phyloP scores from a whole-genome alignment of 1,140 invertebrate genomes.

The Lysiphlebus fabarum region DNA sequence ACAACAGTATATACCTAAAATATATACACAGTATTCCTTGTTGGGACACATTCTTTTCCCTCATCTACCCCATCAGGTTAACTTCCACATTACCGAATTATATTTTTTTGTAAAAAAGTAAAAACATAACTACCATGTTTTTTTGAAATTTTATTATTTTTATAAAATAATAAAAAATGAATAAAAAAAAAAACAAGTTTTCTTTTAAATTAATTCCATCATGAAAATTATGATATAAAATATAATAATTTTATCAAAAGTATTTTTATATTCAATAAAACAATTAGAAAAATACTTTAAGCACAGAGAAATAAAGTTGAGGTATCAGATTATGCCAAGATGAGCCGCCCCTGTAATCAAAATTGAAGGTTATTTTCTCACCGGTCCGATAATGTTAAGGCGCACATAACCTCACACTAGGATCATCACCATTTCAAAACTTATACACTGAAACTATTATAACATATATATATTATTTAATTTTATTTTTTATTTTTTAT shows the following conservation, averaged over 20 bases:
- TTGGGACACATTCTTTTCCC: slow-evolving; percentile 32
- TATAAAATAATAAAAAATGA: too few relatives aligned
- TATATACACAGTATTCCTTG: background rate
- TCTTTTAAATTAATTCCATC: too few relatives aligned
- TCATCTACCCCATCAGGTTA: background rate
- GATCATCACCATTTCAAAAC: slow-evolving; percentile 42
- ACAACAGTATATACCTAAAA: slow-evolving; percentile 6
- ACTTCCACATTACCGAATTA: slow-evolving; percentile 36
- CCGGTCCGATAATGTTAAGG: slow-evolving; percentile 53
- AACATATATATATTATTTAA: slow-evolving; percentile 11
- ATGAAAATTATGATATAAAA: too few relatives aligned
- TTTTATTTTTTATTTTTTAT: background rate
- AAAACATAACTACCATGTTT: too few relatives aligned
- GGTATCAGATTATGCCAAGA: slow-evolving; percentile 21
- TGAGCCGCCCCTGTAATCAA: slow-evolving; percentile 55
- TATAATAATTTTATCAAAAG: too few relatives aligned
- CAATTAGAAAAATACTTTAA: background rate
- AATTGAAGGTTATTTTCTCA: slow-evolving; percentile 59
- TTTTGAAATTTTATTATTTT: too few relatives aligned
- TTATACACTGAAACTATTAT: slow-evolving; percentile 7
- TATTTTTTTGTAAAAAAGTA: background rate
- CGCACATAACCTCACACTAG: slow-evolving; percentile 47
- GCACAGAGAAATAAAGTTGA: background rate
- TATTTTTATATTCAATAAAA: too few relatives aligned
- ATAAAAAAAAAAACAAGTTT: too few relatives aligned